Percentiles rank a stretch among this genome's conserved stretches.
phyloP scores from a whole-genome alignment of 2,888 invertebrate species.

The Troglohyphantes excavatus region DNA sequence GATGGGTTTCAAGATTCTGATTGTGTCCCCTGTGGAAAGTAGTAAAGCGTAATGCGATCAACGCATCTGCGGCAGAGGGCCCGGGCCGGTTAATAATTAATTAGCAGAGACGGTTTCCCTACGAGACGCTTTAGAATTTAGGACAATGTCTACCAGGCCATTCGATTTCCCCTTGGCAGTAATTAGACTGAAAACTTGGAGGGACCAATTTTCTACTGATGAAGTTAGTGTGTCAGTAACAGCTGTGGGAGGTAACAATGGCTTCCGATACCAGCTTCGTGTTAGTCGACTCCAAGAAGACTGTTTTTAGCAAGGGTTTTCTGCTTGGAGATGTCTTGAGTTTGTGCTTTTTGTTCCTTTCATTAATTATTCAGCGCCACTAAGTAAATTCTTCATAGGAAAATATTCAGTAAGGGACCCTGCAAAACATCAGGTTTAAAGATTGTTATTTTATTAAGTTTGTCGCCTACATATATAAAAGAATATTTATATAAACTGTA shows the following conservation, averaged over 20 bases:
- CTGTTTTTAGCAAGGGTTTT: too few relatives aligned
- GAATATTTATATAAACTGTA: too few relatives aligned
- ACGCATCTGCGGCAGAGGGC: neutral
- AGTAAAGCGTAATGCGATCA: neutral
- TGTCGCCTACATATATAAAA: too few relatives aligned
- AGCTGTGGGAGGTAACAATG: neutral
- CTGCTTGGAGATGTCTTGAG: too few relatives aligned
- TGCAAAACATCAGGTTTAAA: too few relatives aligned
- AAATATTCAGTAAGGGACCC: too few relatives aligned
- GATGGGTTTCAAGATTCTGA: neutral
- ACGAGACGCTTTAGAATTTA: neutral
- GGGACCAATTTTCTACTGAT: neutral
- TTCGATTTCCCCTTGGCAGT: neutral
- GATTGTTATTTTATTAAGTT: too few relatives aligned
- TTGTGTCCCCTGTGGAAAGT: neutral
- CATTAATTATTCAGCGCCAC: too few relatives aligned
- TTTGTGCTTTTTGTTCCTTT: too few relatives aligned
- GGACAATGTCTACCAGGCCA: neutral
- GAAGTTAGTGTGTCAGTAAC: conserved; percentile 3
- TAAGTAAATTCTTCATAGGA: too few relatives aligned
- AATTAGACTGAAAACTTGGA: neutral
- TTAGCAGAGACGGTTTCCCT: neutral
- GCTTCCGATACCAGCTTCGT: neutral
- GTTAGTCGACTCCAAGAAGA: too few relatives aligned
- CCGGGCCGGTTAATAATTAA: neutral